Conservation (phyloP, 2,888 invertebrate species). For the Crepidodera aurea region DNA sequence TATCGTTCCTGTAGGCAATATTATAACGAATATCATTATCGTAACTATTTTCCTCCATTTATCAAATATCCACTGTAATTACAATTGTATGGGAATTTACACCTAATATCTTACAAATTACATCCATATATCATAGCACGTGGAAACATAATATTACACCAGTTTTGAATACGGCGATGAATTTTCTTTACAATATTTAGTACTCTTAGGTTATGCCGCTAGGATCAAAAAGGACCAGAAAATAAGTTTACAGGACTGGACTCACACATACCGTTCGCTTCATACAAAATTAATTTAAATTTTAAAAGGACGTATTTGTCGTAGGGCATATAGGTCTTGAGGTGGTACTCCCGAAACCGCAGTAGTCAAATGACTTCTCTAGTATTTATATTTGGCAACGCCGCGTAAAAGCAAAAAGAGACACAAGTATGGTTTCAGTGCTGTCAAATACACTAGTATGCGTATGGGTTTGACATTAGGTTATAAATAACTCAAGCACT, state of each 20-base stretch:
- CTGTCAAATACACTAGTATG: too few species aligned
- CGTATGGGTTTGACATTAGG: too few species aligned
- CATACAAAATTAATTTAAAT: too few species aligned
- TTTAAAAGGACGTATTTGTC: too few species aligned
- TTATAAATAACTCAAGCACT: too few species aligned
- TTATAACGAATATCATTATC: constrained; percentile 21
- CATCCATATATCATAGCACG: constrained; percentile 38
- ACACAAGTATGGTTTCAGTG: too few species aligned
- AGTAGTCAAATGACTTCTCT: too few species aligned
- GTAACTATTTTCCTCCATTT: constrained; percentile 33
- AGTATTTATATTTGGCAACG: too few species aligned
- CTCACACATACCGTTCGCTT: too few species aligned
- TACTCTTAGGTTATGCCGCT: background rate
- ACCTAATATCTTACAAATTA: constrained; percentile 54
- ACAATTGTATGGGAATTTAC: constrained; percentile 52
- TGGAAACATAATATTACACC: constrained; percentile 28
- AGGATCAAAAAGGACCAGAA: constrained; percentile 3
- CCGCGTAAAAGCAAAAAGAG: too few species aligned
- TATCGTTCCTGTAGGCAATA: background rate
- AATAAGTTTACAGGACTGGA: background rate
- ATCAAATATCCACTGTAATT: constrained; percentile 42
- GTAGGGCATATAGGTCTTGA: too few species aligned
- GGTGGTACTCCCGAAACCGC: too few species aligned
- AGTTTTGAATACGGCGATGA: constrained; percentile 18
- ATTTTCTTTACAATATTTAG: constrained; percentile 9